phyloP scores from a whole-genome alignment of 2,888 invertebrate species.

The Hypselothyrea guttata region DNA sequence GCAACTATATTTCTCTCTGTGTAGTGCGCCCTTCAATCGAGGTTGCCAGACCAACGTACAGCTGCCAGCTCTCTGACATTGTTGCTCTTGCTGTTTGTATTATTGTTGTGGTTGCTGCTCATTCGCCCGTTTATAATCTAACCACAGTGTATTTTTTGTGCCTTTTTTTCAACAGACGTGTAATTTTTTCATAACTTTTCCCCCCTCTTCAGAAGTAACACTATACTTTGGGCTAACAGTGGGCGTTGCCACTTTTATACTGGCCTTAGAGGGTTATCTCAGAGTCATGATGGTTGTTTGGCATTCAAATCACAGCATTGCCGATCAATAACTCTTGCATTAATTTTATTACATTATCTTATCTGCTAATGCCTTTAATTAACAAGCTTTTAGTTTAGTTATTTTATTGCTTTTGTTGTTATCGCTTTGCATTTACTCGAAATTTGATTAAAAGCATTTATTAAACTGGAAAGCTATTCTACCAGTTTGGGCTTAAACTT shows the following conservation, averaged over 20 bases:
- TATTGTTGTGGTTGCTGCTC: slow-evolving; percentile 55
- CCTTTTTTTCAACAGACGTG: slow-evolving; percentile 23
- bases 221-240: slow-evolving; percentile 55
- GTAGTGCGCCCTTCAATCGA: slow-evolving; percentile 62
- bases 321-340: neutral
- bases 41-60: slow-evolving; percentile 34
- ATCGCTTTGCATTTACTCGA: no score
- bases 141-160: slow-evolving; percentile 54
- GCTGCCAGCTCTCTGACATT: slow-evolving; percentile 27
- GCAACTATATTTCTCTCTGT: slow-evolving; percentile 14
- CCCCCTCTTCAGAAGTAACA: slow-evolving; percentile 43
- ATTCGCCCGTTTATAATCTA: slow-evolving; percentile 72
- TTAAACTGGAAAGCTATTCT: no score
- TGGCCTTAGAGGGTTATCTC: slow-evolving; percentile 29
- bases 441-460: no score
- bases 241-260: slow-evolving; percentile 45
- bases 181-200: slow-evolving; percentile 25
- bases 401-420: no score
- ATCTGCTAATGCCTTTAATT: neutral
- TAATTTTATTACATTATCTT: neutral
- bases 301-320: neutral
- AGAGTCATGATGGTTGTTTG: slow-evolving; percentile 16
- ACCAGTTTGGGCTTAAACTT: no score
- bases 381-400: neutral
- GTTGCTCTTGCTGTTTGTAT: slow-evolving; percentile 16